A percentile compares a stretch with the other conserved stretches of the same genome.
phyloP scores from a whole-genome alignment of 2,113 vertebrate genomes.

The Lutjanus erythropterus region DNA sequence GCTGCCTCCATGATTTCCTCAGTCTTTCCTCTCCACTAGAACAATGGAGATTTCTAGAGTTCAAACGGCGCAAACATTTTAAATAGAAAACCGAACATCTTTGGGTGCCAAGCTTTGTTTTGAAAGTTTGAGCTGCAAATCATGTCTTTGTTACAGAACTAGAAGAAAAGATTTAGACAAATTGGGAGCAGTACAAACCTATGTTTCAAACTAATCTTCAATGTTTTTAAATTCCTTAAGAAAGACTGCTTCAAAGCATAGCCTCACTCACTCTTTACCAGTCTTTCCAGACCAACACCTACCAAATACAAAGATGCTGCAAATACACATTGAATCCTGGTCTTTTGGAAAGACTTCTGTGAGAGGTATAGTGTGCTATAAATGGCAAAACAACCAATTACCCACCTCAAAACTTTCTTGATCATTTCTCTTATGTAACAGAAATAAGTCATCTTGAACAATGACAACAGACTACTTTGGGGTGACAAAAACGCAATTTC shows the following conservation, averaged over 20 bases:
- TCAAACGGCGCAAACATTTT: slow-evolving; percentile 27
- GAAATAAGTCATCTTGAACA: neutral
- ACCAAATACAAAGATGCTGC: neutral
- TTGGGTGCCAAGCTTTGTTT: neutral
- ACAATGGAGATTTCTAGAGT: slow-evolving; percentile 72
- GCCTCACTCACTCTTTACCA: neutral
- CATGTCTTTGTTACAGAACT: neutral
- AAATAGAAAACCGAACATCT: slow-evolving; percentile 20
- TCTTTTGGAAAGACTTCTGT: neutral
- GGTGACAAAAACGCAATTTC: neutral
- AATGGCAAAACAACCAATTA: slow-evolving; percentile 12
- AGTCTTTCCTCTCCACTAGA: slow-evolving; percentile 53
- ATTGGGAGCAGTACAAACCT: neutral
- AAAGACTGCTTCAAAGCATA: neutral
- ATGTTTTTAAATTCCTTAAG: neutral
- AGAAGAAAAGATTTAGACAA: neutral
- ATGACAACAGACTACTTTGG: neutral
- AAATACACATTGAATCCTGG: neutral
- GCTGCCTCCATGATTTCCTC: slow-evolving; percentile 62
- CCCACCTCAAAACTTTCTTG: slow-evolving; percentile 44
- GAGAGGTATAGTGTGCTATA: neutral
- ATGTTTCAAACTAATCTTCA: neutral
- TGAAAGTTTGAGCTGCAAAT: neutral
- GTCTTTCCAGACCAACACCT: neutral
- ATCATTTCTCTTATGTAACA: neutral